Percentiles rank a stretch among this genome's conserved stretches.
These are phyloP conservation scores for Scaptomyza hsui DNA, from an alignment of 1,140 invertebrate genomes.

Conservation along the genomic window DNA sequence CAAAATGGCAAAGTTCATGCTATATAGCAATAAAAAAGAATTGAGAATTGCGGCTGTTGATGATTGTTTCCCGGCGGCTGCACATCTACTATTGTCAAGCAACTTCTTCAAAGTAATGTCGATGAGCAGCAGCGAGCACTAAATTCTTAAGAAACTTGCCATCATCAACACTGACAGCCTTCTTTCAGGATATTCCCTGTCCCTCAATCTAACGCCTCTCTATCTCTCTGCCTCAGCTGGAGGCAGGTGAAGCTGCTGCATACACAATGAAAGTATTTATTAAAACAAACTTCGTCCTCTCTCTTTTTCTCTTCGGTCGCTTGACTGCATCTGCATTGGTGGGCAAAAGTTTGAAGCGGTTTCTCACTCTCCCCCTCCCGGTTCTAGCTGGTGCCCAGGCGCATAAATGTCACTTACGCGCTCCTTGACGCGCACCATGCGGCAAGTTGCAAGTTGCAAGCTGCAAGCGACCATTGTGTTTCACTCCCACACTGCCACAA, in stretches of 20 bases:
- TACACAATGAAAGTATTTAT: slow-evolving; percentile 80
- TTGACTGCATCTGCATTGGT: slow-evolving; percentile 26
- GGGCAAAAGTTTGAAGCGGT: slow-evolving; percentile 27
- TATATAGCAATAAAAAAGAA: slow-evolving; percentile 12
- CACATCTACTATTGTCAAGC: slow-evolving; percentile 56
- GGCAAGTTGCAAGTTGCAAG: slow-evolving; percentile 31
- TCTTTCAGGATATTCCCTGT: no score
- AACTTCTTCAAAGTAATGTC: slow-evolving; percentile 49
- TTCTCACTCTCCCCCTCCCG: neutral
- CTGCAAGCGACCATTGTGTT: slow-evolving; percentile 19
- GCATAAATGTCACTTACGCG: slow-evolving; percentile 83
- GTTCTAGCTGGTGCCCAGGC: slow-evolving; percentile 45
- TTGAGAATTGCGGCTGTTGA: slow-evolving; percentile 62
- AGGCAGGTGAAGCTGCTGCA: slow-evolving; percentile 32
- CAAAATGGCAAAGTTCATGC: slow-evolving; percentile 52
- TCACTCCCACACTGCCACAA: slow-evolving; percentile 15
- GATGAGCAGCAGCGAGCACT: slow-evolving; percentile 31
- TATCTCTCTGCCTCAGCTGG: neutral
- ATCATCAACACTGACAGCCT: slow-evolving; percentile 31
- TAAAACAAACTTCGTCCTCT: slow-evolving; percentile 74
- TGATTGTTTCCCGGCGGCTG: slow-evolving; percentile 73
- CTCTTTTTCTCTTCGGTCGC: slow-evolving; percentile 4
- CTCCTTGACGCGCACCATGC: slow-evolving; percentile 59
- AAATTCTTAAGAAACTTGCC: slow-evolving; percentile 60
- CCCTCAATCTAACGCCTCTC: neutral